Evolutionary conservation across 2,797 vertebrate species (phyloP).

Genomic region (Sebastes taczanowskii): DNA sequence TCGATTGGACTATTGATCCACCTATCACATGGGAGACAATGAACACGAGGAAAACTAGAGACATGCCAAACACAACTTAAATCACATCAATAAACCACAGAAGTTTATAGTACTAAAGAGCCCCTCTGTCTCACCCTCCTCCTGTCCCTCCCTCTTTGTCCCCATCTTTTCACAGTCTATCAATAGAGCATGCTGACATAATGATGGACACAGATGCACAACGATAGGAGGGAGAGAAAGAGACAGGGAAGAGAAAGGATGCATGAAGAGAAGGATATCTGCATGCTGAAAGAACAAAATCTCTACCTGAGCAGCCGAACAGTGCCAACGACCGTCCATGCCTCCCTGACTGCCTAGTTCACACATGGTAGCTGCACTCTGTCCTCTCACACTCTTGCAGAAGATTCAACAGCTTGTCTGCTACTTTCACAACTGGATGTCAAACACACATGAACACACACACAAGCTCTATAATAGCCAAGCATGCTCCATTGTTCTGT

Average conservation of each 20-base stretch:
- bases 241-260: background rate
- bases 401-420: conserved; percentile 68
- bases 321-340: conserved; percentile 81
- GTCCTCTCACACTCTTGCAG: conserved; percentile 57
- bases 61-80: conserved; percentile 40
- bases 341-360: conserved; percentile 80
- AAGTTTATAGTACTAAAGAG: conserved; percentile 20
- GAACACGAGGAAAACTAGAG: conserved; percentile 17
- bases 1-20: conserved; percentile 60
- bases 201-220: conserved; percentile 40
- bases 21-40: conserved; percentile 35
- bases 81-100: conserved; percentile 13
- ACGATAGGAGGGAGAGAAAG: background rate
- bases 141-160: conserved; percentile 31
- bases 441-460: conserved; percentile 35
- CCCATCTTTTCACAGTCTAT: conserved; percentile 34
- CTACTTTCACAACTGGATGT: conserved; percentile 62
- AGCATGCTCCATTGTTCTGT: conserved; percentile 59
- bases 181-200: conserved; percentile 53
- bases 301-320: conserved; percentile 82
- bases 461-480: conserved; percentile 43
- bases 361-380: conserved; percentile 73
- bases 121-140: conserved; percentile 3
- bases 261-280: conserved; percentile 11
- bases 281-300: conserved; percentile 71